Percentiles rank a stretch among this genome's conserved stretches.
Evolutionary conservation across 1,140 invertebrate genomes (phyloP).

Genomic region (Phthorimaea operculella): DNA sequence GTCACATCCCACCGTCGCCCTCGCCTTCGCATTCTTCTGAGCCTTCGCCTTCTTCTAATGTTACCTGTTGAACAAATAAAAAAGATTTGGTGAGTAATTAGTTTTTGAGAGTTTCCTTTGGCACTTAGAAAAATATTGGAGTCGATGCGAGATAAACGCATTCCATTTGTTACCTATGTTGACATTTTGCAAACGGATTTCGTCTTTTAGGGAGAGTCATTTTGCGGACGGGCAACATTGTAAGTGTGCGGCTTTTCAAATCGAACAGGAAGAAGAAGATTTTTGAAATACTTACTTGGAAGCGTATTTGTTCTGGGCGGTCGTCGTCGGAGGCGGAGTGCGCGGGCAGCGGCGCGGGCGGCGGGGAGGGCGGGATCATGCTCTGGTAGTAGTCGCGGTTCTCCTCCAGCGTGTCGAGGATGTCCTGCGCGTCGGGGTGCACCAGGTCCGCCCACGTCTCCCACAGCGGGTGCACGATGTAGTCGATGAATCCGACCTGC

Average conservation of each 20-base stretch:
- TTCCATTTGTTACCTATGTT: too few species aligned
- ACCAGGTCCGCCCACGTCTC: conserved; percentile 99
- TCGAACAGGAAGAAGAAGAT: too few species aligned
- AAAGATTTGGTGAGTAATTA: not conserved
- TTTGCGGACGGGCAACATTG: too few species aligned
- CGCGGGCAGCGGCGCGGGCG: conserved; percentile 71
- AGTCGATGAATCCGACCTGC: conserved; percentile 99
- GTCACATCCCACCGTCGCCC: conserved; percentile 82
- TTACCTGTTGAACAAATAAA: conserved; percentile 73
- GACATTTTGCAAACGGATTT: too few species aligned
- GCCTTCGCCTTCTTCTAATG: conserved; percentile 82
- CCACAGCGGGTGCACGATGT: conserved; percentile 99
- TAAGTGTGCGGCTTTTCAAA: not conserved
- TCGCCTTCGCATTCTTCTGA: conserved; percentile 72
- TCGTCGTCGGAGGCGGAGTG: conserved; percentile 66
- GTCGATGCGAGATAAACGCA: too few species aligned
- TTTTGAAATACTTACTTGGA: conserved; percentile 67
- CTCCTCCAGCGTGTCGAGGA: conserved; percentile 96
- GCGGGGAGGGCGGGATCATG: conserved; percentile 83
- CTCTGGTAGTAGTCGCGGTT: conserved; percentile 98
- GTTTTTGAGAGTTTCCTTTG: not conserved
- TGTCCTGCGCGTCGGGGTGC: conserved; percentile 97
- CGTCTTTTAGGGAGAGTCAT: too few species aligned
- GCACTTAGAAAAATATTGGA: not conserved
- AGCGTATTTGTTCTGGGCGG: conserved; percentile 73